These are phyloP conservation scores for Carollia perspicillata DNA, from an alignment of 2,113 vertebrate species.

Conservation along the genomic window DNA sequence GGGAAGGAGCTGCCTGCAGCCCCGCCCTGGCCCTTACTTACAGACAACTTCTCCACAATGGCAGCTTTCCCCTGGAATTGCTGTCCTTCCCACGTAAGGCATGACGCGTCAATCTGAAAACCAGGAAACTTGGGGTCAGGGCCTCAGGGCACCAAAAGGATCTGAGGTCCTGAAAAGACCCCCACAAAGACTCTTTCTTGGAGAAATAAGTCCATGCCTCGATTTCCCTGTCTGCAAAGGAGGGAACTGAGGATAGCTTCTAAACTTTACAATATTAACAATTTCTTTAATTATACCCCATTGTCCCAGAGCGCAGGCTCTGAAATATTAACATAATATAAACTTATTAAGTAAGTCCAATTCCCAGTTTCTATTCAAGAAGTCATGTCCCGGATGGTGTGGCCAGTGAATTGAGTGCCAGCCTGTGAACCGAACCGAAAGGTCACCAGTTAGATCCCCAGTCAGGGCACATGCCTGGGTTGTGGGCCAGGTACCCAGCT, in stretches of 20 bases:
- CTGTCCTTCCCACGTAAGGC: conserved; percentile 99
- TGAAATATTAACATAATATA: conserved; percentile 25
- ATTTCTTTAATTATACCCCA: neutral
- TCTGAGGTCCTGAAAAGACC: neutral
- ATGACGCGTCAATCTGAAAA: conserved; percentile 94
- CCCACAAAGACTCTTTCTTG: neutral
- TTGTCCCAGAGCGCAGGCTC: neutral
- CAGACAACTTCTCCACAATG: conserved; percentile 96
- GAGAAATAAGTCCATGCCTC: neutral
- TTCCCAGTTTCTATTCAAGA: conserved; percentile 19
- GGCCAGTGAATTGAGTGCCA: too few species aligned
- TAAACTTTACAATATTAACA: neutral
- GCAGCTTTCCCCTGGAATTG: conserved; percentile 97
- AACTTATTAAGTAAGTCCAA: neutral
- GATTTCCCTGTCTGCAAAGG: conserved; percentile 29
- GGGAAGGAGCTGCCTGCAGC: neutral
- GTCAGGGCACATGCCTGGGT: too few species aligned
- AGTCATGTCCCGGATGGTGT: neutral
- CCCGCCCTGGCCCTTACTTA: conserved; percentile 80
- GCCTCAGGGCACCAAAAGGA: neutral
- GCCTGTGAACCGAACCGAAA: too few species aligned
- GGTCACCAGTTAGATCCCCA: too few species aligned
- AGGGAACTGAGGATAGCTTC: neutral
- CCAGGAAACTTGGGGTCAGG: neutral
- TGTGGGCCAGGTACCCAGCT: too few species aligned